Conservation (phyloP, 2,888 invertebrate species). For the Anoncus sp. region DNA sequence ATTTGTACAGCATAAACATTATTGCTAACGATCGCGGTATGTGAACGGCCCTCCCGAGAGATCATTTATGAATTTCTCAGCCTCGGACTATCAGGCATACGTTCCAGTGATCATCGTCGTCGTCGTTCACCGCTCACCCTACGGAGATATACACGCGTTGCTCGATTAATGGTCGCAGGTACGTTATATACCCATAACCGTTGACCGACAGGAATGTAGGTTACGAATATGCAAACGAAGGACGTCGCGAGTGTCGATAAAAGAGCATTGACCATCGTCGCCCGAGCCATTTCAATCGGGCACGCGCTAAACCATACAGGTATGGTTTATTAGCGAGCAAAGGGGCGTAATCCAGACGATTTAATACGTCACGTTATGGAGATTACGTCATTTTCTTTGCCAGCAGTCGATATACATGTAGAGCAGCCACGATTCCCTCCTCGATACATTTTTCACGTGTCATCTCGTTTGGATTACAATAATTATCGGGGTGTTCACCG, state of each 20-base stretch:
- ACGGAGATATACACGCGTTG: constrained; percentile 28
- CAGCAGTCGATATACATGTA: neutral
- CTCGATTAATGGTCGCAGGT: constrained; percentile 58
- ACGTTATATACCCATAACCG: constrained; percentile 42
- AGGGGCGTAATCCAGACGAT: constrained; percentile 6
- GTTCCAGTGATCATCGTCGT: constrained; percentile 14
- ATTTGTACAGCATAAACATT: constrained; percentile 50
- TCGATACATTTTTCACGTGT: constrained; percentile 63
- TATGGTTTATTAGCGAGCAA: neutral
- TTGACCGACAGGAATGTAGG: constrained; percentile 63
- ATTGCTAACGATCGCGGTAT: constrained; percentile 40
- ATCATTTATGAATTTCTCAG: constrained; percentile 48
- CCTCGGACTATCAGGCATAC: constrained; percentile 50
- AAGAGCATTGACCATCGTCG: constrained; percentile 56
- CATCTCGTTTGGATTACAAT: constrained; percentile 60
- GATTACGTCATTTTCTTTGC: neutral
- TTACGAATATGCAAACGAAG: constrained; percentile 64
- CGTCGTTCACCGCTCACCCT: constrained; percentile 19
- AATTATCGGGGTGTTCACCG: constrained; percentile 60
- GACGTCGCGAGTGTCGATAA: constrained; percentile 54
- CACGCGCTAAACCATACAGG: constrained; percentile 4
- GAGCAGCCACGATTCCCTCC: constrained; percentile 20
- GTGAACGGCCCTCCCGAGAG: constrained; percentile 13
- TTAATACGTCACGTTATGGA: neutral
- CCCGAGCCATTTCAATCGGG: constrained; percentile 17